Evolutionary conservation across 2,888 invertebrate species (phyloP).

Genomic region (Entomobrya proxima): DNA sequence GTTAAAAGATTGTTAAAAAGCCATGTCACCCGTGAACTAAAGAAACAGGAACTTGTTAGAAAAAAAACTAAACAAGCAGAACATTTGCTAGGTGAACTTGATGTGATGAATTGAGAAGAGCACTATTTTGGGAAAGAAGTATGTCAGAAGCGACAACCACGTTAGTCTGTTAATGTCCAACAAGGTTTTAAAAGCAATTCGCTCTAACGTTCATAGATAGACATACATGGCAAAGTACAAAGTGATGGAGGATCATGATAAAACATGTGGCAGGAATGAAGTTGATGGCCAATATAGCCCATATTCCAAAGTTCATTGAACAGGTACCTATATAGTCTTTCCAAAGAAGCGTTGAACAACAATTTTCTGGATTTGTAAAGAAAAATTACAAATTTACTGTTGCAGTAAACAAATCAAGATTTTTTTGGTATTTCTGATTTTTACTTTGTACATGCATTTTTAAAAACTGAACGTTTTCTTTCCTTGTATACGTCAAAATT

Average conservation of each 20-base stretch:
- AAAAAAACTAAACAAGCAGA: too few species aligned
- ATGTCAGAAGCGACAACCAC: slow-evolving; percentile 25
- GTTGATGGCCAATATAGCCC: not conserved
- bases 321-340: not conserved
- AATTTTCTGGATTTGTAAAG: too few species aligned
- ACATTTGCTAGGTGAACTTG: not conserved
- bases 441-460: too few species aligned
- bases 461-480: too few species aligned
- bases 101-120: slow-evolving; percentile 18
- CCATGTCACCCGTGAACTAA: too few species aligned
- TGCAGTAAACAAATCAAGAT: too few species aligned
- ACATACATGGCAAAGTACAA: not conserved
- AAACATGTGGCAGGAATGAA: not conserved
- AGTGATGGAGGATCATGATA: not conserved
- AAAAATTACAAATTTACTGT: not conserved
- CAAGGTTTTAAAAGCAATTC: slow-evolving; percentile 16
- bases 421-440: too few species aligned
- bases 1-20: slow-evolving; percentile 33
- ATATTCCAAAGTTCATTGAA: slow-evolving; percentile 35
- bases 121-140: slow-evolving; percentile 45
- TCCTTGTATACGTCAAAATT: too few species aligned
- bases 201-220: slow-evolving; percentile 13
- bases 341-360: not conserved
- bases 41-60: too few species aligned
- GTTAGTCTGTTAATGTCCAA: not conserved